Evolutionary conservation across 1,140 invertebrate genomes (phyloP), one percentile per base, ranked within the genome.

Genomic region (Tetramorium simillimum): DNA sequence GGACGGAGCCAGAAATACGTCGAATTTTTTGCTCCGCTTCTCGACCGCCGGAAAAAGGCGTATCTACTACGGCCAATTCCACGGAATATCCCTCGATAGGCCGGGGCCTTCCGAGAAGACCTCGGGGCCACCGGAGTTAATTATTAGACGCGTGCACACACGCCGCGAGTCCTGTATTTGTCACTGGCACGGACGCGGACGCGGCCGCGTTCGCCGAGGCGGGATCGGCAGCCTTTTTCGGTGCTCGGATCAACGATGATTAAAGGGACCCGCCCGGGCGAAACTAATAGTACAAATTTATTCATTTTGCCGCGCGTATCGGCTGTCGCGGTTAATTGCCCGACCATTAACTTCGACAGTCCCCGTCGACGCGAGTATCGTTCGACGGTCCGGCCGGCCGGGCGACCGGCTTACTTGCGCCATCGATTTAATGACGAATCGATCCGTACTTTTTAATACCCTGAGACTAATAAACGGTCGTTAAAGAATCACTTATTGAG

Each of bases 151-250:
- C 81, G 85, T 88, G 85, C 89, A 75, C 73, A 63, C 60, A 69
- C 77, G 21, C 28, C 85, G 92, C 86, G 85, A 88, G 86, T 89
- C 89, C 87, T 90, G 93, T 92, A 92, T 92, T 93, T 92, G 93
- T 93, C 92, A 91, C 91, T 91, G 75, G 88, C 72, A 60, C 69
- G 62, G 24, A 40, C 62, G 62, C 33, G 60, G 40, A 24, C 76
- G 62, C 73, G 56, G 58, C 86, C 75, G 65, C 75, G 65, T 78
- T 87, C 75, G 91, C 72, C 60, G 86, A 86, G 89, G 77, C 62
- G 62, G 51, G 10, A 43, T 60, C 80, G 67, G 80, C 65, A 46
- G 73, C 63, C 40, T 75, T 58, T 73, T 53, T 33, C 46, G 58
- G 85, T 46, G 60, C 69, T 49, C 67, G 62, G 87, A 9, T 9